Evolutionary conservation across 2,113 vertebrate genomes (phyloP).

Genomic region (Onychorhynchus coronatus): DNA sequence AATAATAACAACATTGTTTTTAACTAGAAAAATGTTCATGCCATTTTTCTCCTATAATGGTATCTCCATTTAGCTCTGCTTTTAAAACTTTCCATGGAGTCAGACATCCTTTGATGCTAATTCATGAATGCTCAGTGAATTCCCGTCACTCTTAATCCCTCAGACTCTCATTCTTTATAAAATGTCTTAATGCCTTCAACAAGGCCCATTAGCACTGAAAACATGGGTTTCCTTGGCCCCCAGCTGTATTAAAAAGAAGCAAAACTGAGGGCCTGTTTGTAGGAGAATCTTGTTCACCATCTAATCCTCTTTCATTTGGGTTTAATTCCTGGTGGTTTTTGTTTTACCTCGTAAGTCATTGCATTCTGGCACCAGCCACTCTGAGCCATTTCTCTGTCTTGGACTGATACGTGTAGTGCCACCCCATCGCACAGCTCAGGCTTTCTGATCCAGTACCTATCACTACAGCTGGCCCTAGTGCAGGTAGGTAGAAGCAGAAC

Average conservation of each 20-base stretch:
- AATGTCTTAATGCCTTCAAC: slow-evolving; percentile 40
- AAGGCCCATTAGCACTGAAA: slow-evolving; percentile 40
- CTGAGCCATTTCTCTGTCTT: background rate
- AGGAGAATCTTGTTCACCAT: background rate
- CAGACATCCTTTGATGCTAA: slow-evolving; percentile 47
- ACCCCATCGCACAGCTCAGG: background rate
- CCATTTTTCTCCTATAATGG: background rate
- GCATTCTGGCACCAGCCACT: background rate
- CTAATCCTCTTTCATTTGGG: slow-evolving; percentile 32
- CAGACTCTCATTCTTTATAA: slow-evolving; percentile 40
- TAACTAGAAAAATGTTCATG: background rate
- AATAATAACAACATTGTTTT: slow-evolving; percentile 31
- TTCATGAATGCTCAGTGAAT: background rate
- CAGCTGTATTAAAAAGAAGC: background rate
- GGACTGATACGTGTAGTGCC: background rate
- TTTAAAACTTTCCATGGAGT: slow-evolving; percentile 22
- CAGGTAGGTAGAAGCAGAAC: background rate
- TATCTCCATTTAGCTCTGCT: slow-evolving; percentile 6
- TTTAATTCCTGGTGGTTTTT: slow-evolving; percentile 23
- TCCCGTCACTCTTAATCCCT: slow-evolving; percentile 37
- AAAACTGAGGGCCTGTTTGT: background rate
- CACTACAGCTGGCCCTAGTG: accelerated
- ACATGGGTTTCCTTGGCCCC: background rate
- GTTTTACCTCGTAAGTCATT: background rate
- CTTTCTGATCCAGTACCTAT: background rate